Percentiles rank a stretch among this genome's conserved stretches.
These are phyloP conservation scores for Entomobrya multifasciata DNA, from an alignment of 2,888 invertebrate species.

Conservation along the genomic window DNA sequence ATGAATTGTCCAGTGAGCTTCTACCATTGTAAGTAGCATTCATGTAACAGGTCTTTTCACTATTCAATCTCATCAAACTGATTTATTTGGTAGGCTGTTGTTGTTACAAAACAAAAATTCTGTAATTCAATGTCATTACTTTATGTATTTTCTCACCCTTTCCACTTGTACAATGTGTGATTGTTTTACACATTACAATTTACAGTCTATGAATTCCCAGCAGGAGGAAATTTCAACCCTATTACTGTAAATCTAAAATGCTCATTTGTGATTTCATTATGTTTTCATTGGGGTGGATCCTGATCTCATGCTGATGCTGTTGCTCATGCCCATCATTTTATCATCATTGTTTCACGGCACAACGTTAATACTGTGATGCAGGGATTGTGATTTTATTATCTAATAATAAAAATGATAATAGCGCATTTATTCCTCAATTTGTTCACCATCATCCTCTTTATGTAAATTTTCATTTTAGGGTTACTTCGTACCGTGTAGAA, in stretches of 20 bases:
- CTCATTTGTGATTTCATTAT: neutral
- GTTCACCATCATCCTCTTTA: neutral
- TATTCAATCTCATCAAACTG: no score
- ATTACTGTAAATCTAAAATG: neutral
- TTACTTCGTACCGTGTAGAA: neutral
- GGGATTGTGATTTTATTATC: slow-evolving; percentile 14
- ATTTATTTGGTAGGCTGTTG: no score
- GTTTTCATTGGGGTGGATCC: slow-evolving; percentile 4
- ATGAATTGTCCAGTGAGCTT: no score
- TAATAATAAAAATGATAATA: slow-evolving; percentile 29
- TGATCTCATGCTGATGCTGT: neutral
- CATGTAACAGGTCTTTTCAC: no score
- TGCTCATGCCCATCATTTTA: neutral
- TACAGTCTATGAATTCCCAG: neutral
- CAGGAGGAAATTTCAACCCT: neutral
- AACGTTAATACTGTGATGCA: neutral
- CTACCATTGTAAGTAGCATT: no score
- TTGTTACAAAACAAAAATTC: no score
- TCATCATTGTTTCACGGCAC: slow-evolving; percentile 20
- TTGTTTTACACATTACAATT: neutral
- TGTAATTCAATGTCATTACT: no score
- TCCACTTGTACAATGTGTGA: no score
- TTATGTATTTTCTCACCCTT: no score
- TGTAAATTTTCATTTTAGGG: slow-evolving; percentile 24
- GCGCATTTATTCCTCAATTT: neutral